phyloP scores from a whole-genome alignment of 30 jellyfish, hydroid and myxozoan species.

The Haliclystus octoradiatus region DNA sequence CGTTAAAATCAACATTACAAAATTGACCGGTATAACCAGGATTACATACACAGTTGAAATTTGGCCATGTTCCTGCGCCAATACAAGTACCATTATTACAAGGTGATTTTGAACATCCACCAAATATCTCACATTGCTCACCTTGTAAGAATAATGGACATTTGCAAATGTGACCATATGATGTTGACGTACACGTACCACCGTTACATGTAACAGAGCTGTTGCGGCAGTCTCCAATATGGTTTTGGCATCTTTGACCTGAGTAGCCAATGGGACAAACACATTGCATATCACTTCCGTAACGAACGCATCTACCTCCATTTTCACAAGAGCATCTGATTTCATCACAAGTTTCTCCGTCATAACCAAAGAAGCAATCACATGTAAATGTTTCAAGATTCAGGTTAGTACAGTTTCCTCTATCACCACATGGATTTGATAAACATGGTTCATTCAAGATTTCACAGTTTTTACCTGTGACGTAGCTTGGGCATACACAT shows the following conservation, averaged over 20 bases:
- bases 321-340: constrained; percentile 50
- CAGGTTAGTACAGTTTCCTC: constrained; percentile 37
- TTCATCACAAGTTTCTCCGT: constrained; percentile 47
- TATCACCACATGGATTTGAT: constrained; percentile 42
- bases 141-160: constrained; percentile 78
- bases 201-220: constrained; percentile 18
- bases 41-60: constrained; percentile 40
- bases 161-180: constrained; percentile 51
- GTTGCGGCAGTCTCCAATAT: constrained; percentile 71
- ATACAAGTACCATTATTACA: constrained; percentile 57
- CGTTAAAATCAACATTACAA: constrained; percentile 53
- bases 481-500: constrained; percentile 50
- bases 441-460: constrained; percentile 45
- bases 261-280: constrained; percentile 44
- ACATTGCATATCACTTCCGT: constrained; percentile 16
- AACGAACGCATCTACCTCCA: constrained; percentile 39
- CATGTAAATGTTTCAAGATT: constrained; percentile 19
- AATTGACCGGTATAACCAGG: constrained; percentile 74
- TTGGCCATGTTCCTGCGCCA: background rate
- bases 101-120: constrained; percentile 42
- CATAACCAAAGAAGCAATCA: constrained; percentile 47
- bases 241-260: constrained; percentile 47
- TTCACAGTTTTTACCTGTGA: constrained; percentile 69
- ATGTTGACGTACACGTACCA: constrained; percentile 26
- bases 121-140: constrained; percentile 22